A percentile compares a stretch with the other conserved stretches of the same genome.
Evolutionary conservation across 2,888 invertebrate species (phyloP).

Genomic region (Hyposoter didymator): DNA sequence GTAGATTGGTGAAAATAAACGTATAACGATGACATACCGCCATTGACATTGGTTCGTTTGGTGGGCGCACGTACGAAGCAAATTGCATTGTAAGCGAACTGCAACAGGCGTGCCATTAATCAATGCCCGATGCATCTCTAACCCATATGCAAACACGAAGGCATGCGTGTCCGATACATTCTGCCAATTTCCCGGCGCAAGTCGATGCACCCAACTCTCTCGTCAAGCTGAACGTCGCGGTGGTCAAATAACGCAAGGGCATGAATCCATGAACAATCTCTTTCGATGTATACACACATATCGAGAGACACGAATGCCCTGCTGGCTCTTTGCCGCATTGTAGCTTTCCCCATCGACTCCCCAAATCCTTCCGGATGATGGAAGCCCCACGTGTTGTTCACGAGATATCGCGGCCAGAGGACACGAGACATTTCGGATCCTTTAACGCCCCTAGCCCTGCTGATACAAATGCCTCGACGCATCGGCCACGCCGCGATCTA

Average conservation of each 20-base stretch:
- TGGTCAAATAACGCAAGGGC: constrained; percentile 68
- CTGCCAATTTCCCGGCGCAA: constrained; percentile 79
- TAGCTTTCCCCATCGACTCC: constrained; percentile 33
- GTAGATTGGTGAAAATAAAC: constrained; percentile 3
- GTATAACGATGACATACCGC: constrained; percentile 22
- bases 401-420: constrained; percentile 37
- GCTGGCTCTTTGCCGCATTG: constrained; percentile 3
- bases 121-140: constrained; percentile 81
- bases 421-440: constrained; percentile 43
- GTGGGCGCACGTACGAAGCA: constrained; percentile 75
- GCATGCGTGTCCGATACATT: constrained; percentile 75
- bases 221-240: constrained; percentile 59
- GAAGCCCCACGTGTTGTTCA: constrained; percentile 36
- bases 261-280: constrained; percentile 41
- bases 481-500: no score
- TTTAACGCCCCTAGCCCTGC: background rate
- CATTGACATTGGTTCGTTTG: constrained; percentile 41
- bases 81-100: constrained; percentile 84
- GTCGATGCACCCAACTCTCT: constrained; percentile 68
- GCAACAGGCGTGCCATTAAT: constrained; percentile 85
- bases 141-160: constrained; percentile 43
- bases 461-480: background rate
- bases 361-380: constrained; percentile 49
- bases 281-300: constrained; percentile 27
- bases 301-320: background rate